Conservation (phyloP, 1,140 invertebrate genomes). For the Drosophila pseudoobscura region DNA sequence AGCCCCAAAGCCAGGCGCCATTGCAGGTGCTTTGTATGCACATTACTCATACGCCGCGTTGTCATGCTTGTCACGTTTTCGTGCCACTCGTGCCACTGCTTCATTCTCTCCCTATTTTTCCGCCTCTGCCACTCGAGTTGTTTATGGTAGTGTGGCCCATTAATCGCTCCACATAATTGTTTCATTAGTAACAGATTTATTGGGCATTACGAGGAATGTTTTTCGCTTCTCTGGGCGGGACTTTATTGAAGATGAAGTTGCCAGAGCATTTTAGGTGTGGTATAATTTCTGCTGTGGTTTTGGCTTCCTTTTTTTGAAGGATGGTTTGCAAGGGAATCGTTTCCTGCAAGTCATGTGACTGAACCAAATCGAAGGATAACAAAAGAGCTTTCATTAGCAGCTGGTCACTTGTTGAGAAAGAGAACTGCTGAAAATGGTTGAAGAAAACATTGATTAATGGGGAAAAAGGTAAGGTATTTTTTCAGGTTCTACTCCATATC, state of each 20-base stretch:
- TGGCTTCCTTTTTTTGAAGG: background rate
- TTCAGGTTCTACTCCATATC: too few species aligned
- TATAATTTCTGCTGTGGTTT: conserved; percentile 25
- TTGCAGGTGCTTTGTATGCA: conserved; percentile 50
- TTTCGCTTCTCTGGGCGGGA: conserved; percentile 15
- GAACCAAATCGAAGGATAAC: conserved; percentile 9
- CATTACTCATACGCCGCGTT: conserved; percentile 66
- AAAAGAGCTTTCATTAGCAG: conserved; percentile 47
- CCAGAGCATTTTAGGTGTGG: conserved; percentile 54
- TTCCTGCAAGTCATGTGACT: conserved; percentile 28
- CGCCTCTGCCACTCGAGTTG: conserved; percentile 44
- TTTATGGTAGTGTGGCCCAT: conserved; percentile 57
- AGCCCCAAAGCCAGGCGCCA: background rate
- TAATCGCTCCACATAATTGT: conserved; percentile 76
- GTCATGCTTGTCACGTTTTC: conserved; percentile 68
- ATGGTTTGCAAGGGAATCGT: background rate
- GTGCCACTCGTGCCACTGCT: background rate
- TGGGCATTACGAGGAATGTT: conserved; percentile 52
- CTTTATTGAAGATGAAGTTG: conserved; percentile 53
- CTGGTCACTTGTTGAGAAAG: conserved; percentile 11
- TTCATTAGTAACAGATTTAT: conserved; percentile 80
- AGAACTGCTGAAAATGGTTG: background rate
- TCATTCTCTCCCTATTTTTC: background rate
- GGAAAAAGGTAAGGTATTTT: too few species aligned
- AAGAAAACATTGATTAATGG: too few species aligned